These are phyloP conservation scores for Tamias sibiricus DNA, from an alignment of 2,113 vertebrate genomes.

Conservation along the genomic window DNA sequence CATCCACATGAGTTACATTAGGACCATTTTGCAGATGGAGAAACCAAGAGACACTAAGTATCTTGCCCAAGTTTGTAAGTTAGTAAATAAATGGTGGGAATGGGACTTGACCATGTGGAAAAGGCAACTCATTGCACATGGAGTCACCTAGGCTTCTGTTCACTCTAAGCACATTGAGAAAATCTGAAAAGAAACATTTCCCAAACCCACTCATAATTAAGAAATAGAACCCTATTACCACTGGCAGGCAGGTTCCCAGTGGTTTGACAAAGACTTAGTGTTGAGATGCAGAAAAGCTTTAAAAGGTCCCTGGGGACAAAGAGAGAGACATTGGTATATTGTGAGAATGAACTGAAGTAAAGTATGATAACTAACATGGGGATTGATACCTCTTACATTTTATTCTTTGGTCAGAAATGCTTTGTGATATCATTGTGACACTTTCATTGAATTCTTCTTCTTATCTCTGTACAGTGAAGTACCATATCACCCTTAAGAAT, in stretches of 20 bases:
- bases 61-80: not conserved
- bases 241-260: not conserved
- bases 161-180: not conserved
- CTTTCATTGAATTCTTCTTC: not conserved
- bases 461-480: not conserved
- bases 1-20: not conserved
- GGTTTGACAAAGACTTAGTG: not conserved
- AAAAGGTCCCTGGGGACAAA: not conserved
- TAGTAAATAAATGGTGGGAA: not conserved
- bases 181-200: slow-evolving; percentile 14
- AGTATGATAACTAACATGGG: not conserved
- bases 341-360: not conserved
- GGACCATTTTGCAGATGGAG: not conserved
- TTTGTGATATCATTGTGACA: not conserved
- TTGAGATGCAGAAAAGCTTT: not conserved
- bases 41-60: not conserved
- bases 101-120: not conserved
- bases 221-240: not conserved
- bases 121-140: not conserved
- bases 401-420: not conserved
- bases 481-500: not conserved
- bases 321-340: not conserved
- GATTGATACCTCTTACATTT: not conserved
- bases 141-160: not conserved
- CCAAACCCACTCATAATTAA: not conserved